Evolutionary conservation across 92 coral and sea anemone species (phyloP).

Genomic region (Zoanthus solanderi): DNA sequence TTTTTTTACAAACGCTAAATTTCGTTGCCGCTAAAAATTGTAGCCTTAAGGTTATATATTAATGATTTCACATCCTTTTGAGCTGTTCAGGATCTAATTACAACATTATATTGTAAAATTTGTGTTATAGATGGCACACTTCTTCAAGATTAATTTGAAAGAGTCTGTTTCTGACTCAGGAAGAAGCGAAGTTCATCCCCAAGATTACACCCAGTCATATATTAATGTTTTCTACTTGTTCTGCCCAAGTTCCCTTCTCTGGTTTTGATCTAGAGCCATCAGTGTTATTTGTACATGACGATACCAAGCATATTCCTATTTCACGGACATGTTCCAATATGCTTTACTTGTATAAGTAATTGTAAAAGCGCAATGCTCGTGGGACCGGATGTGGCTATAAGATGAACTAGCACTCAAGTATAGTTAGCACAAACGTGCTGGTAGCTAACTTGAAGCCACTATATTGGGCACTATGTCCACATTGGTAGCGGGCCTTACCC

Average conservation of each 20-base stretch:
- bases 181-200: slow-evolving; percentile 61
- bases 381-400: too few species aligned
- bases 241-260: slow-evolving; percentile 57
- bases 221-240: slow-evolving; percentile 63
- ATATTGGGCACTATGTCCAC: too few species aligned
- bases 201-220: slow-evolving; percentile 58
- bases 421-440: too few species aligned
- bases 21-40: not conserved
- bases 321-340: slow-evolving; percentile 66
- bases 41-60: not conserved
- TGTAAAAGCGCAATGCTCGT: not conserved
- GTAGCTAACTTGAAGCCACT: too few species aligned
- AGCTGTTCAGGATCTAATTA: not conserved
- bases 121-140: slow-evolving; percentile 54
- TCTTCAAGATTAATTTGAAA: slow-evolving; percentile 48
- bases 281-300: slow-evolving; percentile 62
- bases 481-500: too few species aligned
- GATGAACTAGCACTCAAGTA: too few species aligned
- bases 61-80: not conserved
- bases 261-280: slow-evolving; percentile 65
- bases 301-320: slow-evolving; percentile 57
- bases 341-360: slow-evolving; percentile 2
- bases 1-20: not conserved
- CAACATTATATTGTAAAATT: not conserved
- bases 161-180: slow-evolving; percentile 54